phyloP scores from a whole-genome alignment of 2,113 vertebrate genomes.

The Meleagris gallopavo region DNA sequence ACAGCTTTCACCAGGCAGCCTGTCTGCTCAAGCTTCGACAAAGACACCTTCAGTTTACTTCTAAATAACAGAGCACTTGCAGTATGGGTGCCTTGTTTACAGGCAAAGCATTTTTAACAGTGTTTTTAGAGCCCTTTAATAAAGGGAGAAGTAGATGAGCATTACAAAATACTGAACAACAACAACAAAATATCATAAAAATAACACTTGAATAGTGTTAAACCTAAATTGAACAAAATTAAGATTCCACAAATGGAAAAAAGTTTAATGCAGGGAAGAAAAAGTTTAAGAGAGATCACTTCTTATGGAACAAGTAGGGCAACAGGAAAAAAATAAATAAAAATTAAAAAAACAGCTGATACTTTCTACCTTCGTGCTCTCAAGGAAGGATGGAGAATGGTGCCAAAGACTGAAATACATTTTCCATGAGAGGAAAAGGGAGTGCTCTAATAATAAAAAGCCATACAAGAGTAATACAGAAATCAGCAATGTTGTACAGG shows the following conservation, averaged over 20 bases:
- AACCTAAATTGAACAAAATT: neutral
- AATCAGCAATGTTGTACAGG: neutral
- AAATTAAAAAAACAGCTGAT: neutral
- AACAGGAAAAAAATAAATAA: neutral
- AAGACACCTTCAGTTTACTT: neutral
- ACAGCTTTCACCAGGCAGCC: neutral
- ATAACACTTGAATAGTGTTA: neutral
- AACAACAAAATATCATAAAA: neutral
- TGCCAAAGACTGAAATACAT: conserved; percentile 69
- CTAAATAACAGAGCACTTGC: neutral
- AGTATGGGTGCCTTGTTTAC: neutral
- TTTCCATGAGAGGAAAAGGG: conserved; percentile 73
- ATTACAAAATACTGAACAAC: neutral
- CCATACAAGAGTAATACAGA: conserved; percentile 36
- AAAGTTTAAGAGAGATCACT: neutral
- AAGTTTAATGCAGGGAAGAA: neutral
- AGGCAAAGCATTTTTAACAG: neutral
- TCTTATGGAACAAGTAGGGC: neutral
- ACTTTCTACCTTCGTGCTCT: conserved; percentile 23
- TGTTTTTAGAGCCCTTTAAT: neutral
- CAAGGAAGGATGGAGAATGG: conserved; percentile 27
- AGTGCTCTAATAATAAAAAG: conserved; percentile 56
- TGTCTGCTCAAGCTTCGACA: neutral
- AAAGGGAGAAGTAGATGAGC: neutral
- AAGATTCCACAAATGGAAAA: neutral